These are phyloP conservation scores for Phania funesta DNA, from an alignment of 2,888 invertebrate species.

Conservation along the genomic window DNA sequence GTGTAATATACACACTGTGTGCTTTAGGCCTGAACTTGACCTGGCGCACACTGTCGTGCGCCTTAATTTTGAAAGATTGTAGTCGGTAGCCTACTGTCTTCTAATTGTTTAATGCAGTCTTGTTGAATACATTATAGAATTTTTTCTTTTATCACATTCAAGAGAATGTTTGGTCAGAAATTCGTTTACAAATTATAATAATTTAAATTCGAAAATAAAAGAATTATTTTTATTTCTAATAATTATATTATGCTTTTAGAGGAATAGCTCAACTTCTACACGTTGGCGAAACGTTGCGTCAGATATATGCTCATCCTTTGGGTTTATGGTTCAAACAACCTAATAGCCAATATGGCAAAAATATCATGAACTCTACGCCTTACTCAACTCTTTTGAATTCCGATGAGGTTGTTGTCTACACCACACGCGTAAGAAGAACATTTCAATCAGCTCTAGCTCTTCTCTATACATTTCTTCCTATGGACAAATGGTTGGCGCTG, in stretches of 20 bases:
- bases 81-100: too few species aligned
- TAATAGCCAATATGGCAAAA: constrained; percentile 69
- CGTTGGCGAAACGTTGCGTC: constrained; percentile 86
- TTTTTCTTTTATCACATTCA: too few species aligned
- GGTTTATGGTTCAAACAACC: constrained; percentile 75
- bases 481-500: constrained; percentile 85
- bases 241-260: constrained; percentile 72
- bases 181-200: background rate
- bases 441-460: constrained; percentile 94
- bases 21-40: too few species aligned
- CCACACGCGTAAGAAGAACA: constrained; percentile 93
- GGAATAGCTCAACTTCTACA: constrained; percentile 91
- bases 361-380: constrained; percentile 74
- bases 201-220: too few species aligned
- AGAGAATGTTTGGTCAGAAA: background rate
- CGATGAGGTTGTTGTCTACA: constrained; percentile 86
- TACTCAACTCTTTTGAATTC: constrained; percentile 77
- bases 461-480: constrained; percentile 86
- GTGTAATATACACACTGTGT: too few species aligned
- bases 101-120: too few species aligned
- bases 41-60: too few species aligned
- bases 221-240: background rate
- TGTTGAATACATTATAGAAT: too few species aligned
- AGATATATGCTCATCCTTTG: constrained; percentile 82
- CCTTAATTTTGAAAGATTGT: too few species aligned